phyloP scores from a whole-genome alignment of 2,113 vertebrate genomes.

The Piaya cayana region DNA sequence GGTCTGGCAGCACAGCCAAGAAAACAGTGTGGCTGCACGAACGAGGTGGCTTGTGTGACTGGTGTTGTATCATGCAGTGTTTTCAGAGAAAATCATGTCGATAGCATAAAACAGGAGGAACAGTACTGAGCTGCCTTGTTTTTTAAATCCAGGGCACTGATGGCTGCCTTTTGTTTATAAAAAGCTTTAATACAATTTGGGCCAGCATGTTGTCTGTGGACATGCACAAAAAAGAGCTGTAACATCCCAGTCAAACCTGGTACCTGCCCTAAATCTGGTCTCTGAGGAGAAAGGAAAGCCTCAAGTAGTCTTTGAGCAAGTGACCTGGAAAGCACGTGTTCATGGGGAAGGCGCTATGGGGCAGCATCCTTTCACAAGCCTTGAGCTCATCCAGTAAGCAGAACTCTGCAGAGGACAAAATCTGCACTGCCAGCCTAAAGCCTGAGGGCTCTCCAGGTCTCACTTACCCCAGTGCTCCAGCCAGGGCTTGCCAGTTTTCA shows the following conservation, averaged over 20 bases:
- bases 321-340: rapidly evolving
- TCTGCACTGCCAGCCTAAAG: neutral
- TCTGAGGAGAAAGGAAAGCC: neutral
- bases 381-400: neutral
- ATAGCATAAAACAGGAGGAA: neutral
- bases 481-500: neutral
- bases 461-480: neutral
- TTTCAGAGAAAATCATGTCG: neutral
- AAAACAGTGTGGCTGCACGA: neutral
- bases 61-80: neutral
- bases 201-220: neutral
- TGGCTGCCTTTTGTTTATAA: neutral
- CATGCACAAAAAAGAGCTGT: neutral
- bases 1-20: neutral
- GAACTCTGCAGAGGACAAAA: neutral
- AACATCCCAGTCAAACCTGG: neutral
- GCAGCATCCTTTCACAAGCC: neutral
- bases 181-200: neutral
- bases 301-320: neutral
- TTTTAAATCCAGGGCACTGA: neutral
- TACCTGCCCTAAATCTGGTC: neutral
- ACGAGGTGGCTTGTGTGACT: neutral
- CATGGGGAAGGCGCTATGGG: neutral
- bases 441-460: neutral
- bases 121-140: neutral